phyloP scores from a whole-genome alignment of 2,888 invertebrate genomes.

The Alentia gelatinosa region DNA sequence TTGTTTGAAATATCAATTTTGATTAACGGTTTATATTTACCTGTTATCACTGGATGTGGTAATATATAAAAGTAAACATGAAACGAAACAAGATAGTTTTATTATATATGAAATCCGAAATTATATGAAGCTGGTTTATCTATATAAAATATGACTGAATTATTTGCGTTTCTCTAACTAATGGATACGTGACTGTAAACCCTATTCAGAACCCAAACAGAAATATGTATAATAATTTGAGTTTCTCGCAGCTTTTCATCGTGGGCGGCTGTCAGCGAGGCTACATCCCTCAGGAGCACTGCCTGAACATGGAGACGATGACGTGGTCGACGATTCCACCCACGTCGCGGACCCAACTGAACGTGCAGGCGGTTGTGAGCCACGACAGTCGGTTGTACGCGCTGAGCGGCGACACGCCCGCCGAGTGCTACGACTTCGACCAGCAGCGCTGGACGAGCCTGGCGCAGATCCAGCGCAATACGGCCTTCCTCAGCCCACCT shows the following conservation, averaged over 20 bases:
- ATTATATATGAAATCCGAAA: no score
- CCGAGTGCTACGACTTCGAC: slow-evolving; percentile 27
- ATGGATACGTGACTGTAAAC: no score
- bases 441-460: slow-evolving; percentile 28
- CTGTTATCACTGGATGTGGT: no score
- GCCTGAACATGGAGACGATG: slow-evolving; percentile 43
- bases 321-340: slow-evolving; percentile 47
- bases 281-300: slow-evolving; percentile 45
- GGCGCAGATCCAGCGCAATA: slow-evolving; percentile 33
- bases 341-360: slow-evolving; percentile 27
- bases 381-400: slow-evolving; percentile 12
- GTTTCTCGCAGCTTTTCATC: background rate
- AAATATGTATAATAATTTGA: background rate
- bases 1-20: no score
- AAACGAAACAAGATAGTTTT: no score
- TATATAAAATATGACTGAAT: no score
- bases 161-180: no score
- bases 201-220: background rate
- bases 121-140: no score
- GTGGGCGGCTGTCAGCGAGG: slow-evolving; percentile 35
- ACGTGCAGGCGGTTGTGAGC: slow-evolving; percentile 9
- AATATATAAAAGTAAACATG: no score
- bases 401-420: background rate
- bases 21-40: no score
- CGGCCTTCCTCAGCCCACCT: slow-evolving; percentile 27